Conservation (phyloP, 2,113 vertebrate genomes). For the Lynx canadensis region DNA sequence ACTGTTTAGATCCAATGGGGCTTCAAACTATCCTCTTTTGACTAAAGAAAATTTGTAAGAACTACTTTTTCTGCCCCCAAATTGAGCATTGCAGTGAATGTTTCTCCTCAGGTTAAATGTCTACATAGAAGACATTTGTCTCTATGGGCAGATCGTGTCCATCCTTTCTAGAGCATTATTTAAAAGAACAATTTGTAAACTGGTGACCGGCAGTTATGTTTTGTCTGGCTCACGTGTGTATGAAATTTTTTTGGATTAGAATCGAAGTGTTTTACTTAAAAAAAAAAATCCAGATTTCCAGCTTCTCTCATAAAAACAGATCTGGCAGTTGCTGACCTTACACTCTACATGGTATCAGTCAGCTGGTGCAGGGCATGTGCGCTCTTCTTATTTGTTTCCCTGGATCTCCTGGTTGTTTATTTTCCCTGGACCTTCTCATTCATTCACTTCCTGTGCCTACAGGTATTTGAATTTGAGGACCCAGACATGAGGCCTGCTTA, state of each 20-base stretch:
- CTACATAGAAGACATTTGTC: not conserved
- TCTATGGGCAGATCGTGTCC: not conserved
- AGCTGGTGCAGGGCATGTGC: not conserved
- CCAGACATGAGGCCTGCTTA: not conserved
- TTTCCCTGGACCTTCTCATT: not conserved
- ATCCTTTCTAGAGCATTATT: not conserved
- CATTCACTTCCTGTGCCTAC: not conserved
- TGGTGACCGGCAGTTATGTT: constrained; percentile 23
- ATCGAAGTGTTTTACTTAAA: not conserved
- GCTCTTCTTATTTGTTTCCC: not conserved
- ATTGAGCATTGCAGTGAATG: not conserved
- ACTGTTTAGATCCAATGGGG: not conserved
- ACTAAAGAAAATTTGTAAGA: not conserved
- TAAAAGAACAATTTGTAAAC: constrained; percentile 25
- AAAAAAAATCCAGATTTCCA: not conserved
- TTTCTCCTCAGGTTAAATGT: constrained; percentile 3
- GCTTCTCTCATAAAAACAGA: not conserved
- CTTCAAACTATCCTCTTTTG: not conserved
- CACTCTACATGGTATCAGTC: not conserved
- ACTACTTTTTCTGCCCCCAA: not conserved
- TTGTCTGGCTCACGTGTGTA: not conserved
- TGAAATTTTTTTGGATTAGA: not conserved
- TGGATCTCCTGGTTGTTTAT: not conserved
- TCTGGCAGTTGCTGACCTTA: not conserved
- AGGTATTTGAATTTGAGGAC: constrained; percentile 32